Base-by-base conservation (phyloP, 2,113 vertebrate genomes). In the Albula goreensis region DNA sequence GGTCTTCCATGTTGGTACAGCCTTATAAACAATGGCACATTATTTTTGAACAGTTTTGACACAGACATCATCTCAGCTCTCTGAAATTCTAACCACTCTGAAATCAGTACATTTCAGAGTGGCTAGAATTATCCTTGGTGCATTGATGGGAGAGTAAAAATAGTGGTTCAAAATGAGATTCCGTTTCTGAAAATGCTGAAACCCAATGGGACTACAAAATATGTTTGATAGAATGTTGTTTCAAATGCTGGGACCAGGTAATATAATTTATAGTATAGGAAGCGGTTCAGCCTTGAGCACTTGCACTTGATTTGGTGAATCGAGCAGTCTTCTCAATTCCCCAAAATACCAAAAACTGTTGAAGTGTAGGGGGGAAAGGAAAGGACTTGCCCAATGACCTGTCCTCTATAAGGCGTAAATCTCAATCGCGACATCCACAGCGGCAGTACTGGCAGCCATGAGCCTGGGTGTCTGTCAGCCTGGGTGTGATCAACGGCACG, bases 401-500 rank as follows among this genome's bases (percentile, higher is more conserved):
- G n/a, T 31, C 70, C n/a, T n/a, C 70, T 2, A 2, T 31, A 74
- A 31, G 8, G 70, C 2, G 70, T 74, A 31, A 31, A 74, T 22
- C 63, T 70, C 63, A 63, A 19, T 12, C 11, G 4, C 8, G 12
- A 60, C 9, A 0, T 56, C n/a, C 25, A 74, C 17, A 22, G 60
- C 22, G 5, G 78, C 50, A 80, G 48, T 8, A 8, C 19, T 50
- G 66, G 87, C 51, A 66, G 86, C 84, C 89, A 90, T 87, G 57
- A 74, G 22, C n/a, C 22, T 66, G 81, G 87, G 52, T 87, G 80
- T 87, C 78, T 9, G 41, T 50, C 87, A 87, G 88, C 82, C 87
- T 50, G 53, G 78, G 88, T 91, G 92, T 91, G 91, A 92, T 91
- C 90, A 92, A 81, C 89, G 90, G 78, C 85, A 78, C 89, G 89